These are phyloP conservation scores for Leucophenga maculata DNA, from an alignment of 2,888 invertebrate genomes.

Conservation along the genomic window DNA sequence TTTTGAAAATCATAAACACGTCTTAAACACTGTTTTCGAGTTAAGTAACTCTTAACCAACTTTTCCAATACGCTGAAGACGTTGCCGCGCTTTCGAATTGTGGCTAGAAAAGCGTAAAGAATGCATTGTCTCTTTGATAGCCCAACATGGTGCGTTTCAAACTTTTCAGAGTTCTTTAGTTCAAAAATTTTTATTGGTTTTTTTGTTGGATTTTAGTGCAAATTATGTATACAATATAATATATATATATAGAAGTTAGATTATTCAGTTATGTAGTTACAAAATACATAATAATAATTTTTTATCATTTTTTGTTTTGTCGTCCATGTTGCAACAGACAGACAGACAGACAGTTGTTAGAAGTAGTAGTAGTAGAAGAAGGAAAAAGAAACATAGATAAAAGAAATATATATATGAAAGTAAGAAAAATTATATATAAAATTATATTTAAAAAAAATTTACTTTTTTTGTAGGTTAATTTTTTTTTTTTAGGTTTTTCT, in stretches of 20 bases:
- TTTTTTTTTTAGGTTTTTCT: neutral
- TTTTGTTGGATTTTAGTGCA: neutral
- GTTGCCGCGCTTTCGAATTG: conserved; percentile 18
- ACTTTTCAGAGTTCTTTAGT: conserved; percentile 67
- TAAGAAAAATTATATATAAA: conserved; percentile 13
- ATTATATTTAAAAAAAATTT: neutral
- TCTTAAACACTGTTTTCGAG: neutral
- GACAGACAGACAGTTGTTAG: conserved; percentile 30
- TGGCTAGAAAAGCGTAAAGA: conserved; percentile 57
- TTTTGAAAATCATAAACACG: neutral
- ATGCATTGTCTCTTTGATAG: conserved; percentile 62
- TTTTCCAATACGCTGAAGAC: conserved; percentile 52
- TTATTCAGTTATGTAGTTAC: neutral
- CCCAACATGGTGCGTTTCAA: conserved; percentile 70
- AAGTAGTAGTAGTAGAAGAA: too few relatives aligned
- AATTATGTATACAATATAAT: too few relatives aligned
- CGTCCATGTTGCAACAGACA: conserved; percentile 13
- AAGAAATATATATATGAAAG: conserved; percentile 27
- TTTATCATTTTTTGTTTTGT: conserved; percentile 21
- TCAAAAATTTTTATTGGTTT: conserved; percentile 3
- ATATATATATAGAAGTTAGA: too few relatives aligned
- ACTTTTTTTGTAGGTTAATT: neutral
- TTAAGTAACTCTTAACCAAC: conserved; percentile 52
- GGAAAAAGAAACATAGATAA: conserved; percentile 20
- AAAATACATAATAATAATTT: neutral